Percentiles rank a stretch among this genome's conserved stretches.
Conservation (phyloP, 2,113 vertebrate genomes). For the Rhea pennata region DNA sequence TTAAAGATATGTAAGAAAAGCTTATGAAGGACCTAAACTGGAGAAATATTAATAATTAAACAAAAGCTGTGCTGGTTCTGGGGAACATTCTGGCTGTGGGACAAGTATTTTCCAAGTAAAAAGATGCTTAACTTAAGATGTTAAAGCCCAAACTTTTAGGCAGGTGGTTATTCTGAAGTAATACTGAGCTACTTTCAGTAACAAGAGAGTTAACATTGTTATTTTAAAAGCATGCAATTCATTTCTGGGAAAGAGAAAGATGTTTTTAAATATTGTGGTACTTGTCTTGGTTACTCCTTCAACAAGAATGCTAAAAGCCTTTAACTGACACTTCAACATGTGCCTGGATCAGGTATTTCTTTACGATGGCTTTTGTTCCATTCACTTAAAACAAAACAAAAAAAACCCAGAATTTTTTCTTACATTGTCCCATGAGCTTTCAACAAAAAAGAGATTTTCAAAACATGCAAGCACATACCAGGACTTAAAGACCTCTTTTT, state of each 20-base stretch:
- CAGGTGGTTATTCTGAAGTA: neutral
- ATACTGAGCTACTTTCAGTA: neutral
- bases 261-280: neutral
- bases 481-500: slow-evolving; percentile 25
- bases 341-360: neutral
- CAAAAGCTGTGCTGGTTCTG: neutral
- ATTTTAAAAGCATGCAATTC: neutral
- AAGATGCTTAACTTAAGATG: neutral
- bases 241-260: neutral
- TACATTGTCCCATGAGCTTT: neutral
- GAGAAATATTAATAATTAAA: neutral
- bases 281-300: neutral
- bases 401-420: neutral
- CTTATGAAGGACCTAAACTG: neutral
- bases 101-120: neutral
- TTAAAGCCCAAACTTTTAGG: neutral
- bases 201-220: neutral
- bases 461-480: slow-evolving; percentile 21
- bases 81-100: neutral
- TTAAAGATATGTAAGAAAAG: neutral
- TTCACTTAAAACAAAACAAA: neutral
- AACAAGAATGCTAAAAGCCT: neutral
- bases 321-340: neutral
- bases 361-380: neutral
- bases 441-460: slow-evolving; percentile 47